phyloP scores from a whole-genome alignment of 2,888 invertebrate genomes.

The Cybosia mesomella region DNA sequence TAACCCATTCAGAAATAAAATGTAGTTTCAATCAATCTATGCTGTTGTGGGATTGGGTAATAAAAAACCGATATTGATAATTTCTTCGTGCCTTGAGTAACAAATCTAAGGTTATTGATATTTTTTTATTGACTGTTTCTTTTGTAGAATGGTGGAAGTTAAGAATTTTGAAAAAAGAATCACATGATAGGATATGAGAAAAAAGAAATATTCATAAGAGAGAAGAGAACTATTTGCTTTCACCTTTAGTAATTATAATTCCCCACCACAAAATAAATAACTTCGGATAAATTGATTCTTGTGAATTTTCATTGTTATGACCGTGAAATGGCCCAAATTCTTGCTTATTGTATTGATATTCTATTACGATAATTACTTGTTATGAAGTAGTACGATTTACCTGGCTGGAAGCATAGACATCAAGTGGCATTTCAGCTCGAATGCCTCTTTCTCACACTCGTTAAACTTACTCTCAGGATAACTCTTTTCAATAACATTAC shows the following conservation, averaged over 20 bases:
- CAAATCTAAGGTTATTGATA: background rate
- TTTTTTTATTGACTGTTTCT: too few species aligned
- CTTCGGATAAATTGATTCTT: too few species aligned
- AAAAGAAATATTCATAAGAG: background rate
- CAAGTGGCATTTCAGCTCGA: conserved; percentile 70
- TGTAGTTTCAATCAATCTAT: background rate
- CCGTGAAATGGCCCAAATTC: background rate
- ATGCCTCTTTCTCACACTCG: conserved; percentile 72
- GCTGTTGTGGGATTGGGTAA: background rate
- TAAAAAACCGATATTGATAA: background rate
- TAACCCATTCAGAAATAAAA: background rate
- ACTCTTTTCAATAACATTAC: conserved; percentile 77
- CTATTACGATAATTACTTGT: background rate
- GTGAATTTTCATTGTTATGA: background rate
- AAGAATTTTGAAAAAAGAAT: too few species aligned
- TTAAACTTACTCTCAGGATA: conserved; percentile 72
- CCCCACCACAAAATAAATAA: too few species aligned
- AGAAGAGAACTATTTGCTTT: background rate
- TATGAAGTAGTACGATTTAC: conserved; percentile 58
- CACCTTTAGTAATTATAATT: background rate
- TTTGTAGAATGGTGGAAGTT: too few species aligned
- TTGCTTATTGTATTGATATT: background rate
- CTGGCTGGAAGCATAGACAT: conserved; percentile 79
- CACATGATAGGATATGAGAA: background rate
- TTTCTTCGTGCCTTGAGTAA: background rate